phyloP scores from a whole-genome alignment of 1,140 invertebrate species.

The Eupristina koningsbergeri region DNA sequence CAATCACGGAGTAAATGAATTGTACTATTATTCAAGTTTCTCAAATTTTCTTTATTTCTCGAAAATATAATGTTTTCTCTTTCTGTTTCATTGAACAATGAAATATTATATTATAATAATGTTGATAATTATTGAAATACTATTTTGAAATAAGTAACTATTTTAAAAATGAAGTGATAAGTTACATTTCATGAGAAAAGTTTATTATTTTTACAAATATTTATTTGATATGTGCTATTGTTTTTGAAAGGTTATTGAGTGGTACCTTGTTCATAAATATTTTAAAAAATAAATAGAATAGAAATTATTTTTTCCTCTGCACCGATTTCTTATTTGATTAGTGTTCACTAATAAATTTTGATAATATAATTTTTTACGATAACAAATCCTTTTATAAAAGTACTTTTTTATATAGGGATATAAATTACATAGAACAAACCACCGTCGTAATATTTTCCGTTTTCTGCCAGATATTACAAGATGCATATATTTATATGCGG shows the following conservation, averaged over 20 bases:
- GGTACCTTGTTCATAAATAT: background rate
- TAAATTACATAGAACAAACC: background rate
- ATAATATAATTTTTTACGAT: constrained; percentile 19
- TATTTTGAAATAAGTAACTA: background rate
- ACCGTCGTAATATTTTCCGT: background rate
- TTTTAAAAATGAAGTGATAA: too few species aligned
- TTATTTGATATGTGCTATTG: too few species aligned
- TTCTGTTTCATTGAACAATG: too few species aligned
- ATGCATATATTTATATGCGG: background rate
- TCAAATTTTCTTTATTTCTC: too few species aligned
- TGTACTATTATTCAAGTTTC: too few species aligned
- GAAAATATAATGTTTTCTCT: too few species aligned
- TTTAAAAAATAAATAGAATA: background rate
- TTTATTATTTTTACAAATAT: too few species aligned
- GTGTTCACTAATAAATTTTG: background rate
- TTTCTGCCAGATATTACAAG: background rate
- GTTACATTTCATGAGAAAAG: background rate
- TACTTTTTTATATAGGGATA: background rate
- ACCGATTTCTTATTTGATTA: background rate
- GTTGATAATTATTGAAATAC: background rate
- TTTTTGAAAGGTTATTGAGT: too few species aligned
- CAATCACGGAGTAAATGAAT: too few species aligned
- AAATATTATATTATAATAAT: too few species aligned
- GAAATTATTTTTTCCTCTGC: background rate
- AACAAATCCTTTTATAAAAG: background rate